phyloP scores from a whole-genome alignment of 2,888 invertebrate genomes.

The Lasioglossum pauxillum region DNA sequence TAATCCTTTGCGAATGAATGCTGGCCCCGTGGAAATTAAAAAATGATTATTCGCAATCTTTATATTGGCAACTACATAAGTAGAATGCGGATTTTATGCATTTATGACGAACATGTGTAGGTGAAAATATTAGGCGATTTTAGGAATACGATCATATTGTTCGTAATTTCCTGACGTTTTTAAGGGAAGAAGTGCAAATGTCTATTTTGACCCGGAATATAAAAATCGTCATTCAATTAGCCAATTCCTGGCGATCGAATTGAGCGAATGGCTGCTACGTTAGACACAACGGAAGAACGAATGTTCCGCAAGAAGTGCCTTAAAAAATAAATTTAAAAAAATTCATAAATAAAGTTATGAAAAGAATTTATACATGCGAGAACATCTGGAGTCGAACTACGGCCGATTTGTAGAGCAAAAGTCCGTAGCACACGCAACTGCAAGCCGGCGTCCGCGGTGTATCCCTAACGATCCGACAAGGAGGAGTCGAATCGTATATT shows the following conservation, averaged over 20 bases:
- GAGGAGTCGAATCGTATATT: constrained; percentile 10
- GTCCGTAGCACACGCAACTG: neutral
- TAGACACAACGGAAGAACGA: neutral
- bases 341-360: neutral
- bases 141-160: no score
- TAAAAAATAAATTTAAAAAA: neutral
- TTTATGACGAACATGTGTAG: no score
- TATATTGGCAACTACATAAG: no score
- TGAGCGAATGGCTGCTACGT: neutral
- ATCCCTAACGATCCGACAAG: constrained; percentile 8
- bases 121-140: no score
- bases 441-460: neutral
- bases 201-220: neutral
- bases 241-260: neutral
- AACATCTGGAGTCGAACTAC: neutral
- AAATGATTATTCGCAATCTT: neutral
- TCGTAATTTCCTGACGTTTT: no score
- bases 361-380: neutral
- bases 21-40: neutral
- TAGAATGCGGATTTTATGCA: no score
- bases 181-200: no score
- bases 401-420: constrained; percentile 7
- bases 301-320: neutral
- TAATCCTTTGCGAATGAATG: neutral
- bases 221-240: neutral